phyloP scores from a whole-genome alignment of 2,113 vertebrate genomes.

The Oceanites oceanicus region DNA sequence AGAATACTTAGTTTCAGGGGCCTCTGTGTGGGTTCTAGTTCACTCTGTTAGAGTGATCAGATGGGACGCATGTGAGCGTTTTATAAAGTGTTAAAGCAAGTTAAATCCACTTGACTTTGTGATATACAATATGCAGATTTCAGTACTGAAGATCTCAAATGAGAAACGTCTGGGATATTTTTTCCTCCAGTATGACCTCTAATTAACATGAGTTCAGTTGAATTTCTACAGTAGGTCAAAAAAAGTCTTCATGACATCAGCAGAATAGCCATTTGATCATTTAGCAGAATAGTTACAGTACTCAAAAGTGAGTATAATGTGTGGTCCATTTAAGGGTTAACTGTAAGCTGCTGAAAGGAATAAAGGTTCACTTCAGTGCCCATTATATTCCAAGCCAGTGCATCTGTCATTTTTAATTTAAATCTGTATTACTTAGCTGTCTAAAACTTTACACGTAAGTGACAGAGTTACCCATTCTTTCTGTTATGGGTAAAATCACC shows the following conservation, averaged over 20 bases:
- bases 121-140: not conserved
- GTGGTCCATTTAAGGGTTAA: constrained; percentile 65
- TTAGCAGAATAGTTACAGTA: not conserved
- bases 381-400: constrained; percentile 72
- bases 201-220: not conserved
- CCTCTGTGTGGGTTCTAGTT: not conserved
- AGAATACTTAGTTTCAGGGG: not conserved
- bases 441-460: constrained; percentile 75
- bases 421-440: constrained; percentile 78
- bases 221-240: constrained; percentile 28
- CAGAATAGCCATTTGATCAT: not conserved
- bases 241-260: not conserved
- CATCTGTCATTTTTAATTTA: constrained; percentile 78
- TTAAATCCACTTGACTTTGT: not conserved
- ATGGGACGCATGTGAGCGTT: not conserved
- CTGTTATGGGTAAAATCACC: constrained; percentile 58
- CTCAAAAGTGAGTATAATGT: constrained; percentile 35
- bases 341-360: constrained; percentile 62
- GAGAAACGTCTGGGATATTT: not conserved
- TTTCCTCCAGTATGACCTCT: not conserved
- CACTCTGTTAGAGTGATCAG: not conserved
- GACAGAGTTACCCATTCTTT: constrained; percentile 71
- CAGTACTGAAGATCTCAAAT: not conserved
- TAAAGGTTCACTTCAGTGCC: constrained; percentile 75
- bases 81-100: not conserved